Evolutionary conservation across 2,113 vertebrate species (phyloP), one percentile per base, ranked within the genome.

Genomic region (Steatornis caripensis): DNA sequence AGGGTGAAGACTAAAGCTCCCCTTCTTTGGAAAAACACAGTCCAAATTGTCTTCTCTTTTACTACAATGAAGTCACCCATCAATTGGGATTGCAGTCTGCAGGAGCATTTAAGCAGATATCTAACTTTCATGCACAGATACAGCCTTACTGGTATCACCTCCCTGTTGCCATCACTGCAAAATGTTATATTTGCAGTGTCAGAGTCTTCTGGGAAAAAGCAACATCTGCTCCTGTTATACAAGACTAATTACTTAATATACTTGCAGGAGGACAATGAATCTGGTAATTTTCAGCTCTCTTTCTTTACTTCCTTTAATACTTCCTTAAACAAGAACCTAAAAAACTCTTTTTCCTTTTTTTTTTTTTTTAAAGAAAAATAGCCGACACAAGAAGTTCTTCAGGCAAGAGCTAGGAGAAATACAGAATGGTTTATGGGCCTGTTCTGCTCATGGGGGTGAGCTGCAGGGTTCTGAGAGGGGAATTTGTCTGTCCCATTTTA

Each of bases 1-100:
- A 94, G 54, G 65, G 72, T 74, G 53, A 76, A 92, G 15, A 82
- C 48, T 82, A 51, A 92, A 87, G 39, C 22, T 84, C 9, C 3
- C 69, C 41, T 95, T 89, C 39, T 95, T 58, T 80, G 51, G 71
- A 76, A 93, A 65, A 95, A 75, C 54, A 62, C 8, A 10, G 15
- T 58, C 41, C 69, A 64, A 49, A 30, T 54, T 39, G 53, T 84
- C 39, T 83, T 84, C n/a, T 62, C 14, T 91, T 85, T 89, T 41
- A 57, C 45, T 75, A 57, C 46, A 45, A 21, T 39, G 61, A 64
- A 72, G 87, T 92, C 43, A 53, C 22, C 23, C 16, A 0, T 51
- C 89, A 39, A 2, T 23, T 71, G 32, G 53, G 45, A 82, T 41
- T 92, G 24, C 53, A 41, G 36, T 8, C 57, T 91, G 45, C 29